Conservation (phyloP, 53 echinoderm and acorn worm species). For the Arbacia lixula region DNA sequence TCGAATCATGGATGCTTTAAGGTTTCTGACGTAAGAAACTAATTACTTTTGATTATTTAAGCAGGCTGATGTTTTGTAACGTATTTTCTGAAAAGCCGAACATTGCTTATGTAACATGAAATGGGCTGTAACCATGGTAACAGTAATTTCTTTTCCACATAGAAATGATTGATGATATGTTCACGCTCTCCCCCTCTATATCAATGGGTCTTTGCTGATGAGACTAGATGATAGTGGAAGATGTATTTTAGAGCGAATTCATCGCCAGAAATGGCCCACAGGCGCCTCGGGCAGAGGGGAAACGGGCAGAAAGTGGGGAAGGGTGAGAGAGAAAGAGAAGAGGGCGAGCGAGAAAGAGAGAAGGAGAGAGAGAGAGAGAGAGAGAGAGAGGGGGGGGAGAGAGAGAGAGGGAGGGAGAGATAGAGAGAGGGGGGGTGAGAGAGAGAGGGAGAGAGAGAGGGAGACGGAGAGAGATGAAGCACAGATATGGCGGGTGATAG, state of each 20-base stretch:
- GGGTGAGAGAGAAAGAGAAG: background rate
- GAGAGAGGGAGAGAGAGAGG: slow-evolving; percentile 18
- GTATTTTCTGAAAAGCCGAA: no score
- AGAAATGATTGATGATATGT: no score
- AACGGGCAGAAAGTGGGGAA: background rate
- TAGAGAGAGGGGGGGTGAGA: slow-evolving; percentile 1
- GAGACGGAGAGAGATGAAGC: background rate
- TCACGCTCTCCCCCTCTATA: no score
- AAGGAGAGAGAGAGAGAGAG: background rate
- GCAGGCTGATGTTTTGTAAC: no score
- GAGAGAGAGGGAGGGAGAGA: background rate
- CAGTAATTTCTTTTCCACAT: no score
- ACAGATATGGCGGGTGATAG: slow-evolving; percentile 46
- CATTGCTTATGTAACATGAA: no score
- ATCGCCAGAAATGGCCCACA: slow-evolving; percentile 20
- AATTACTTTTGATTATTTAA: no score
- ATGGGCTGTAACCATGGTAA: no score
- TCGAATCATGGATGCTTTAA: no score
- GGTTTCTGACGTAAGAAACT: no score
- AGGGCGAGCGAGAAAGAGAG: background rate
- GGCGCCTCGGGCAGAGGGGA: slow-evolving; percentile 21
- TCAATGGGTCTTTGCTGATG: no score
- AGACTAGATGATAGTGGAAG: no score
- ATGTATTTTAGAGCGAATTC: slow-evolving; percentile 54
- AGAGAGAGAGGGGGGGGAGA: slow-evolving; percentile 6